These are phyloP conservation scores for Lapara coniferarum DNA, from an alignment of 2,888 invertebrate species.

Conservation along the genomic window DNA sequence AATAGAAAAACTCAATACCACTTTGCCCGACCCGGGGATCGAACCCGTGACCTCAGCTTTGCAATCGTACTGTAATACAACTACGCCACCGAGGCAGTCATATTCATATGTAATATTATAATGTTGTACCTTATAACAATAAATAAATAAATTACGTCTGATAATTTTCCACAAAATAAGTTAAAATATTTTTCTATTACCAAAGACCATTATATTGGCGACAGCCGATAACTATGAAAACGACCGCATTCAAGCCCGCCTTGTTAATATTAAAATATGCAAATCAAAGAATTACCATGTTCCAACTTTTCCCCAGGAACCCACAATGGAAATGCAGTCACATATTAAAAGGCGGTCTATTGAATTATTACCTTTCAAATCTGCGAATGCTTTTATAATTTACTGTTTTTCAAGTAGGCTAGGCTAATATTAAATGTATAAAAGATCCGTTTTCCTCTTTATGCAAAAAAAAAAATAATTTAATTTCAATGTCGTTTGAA, in stretches of 20 bases:
- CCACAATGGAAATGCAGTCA: conserved; percentile 55
- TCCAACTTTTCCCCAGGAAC: conserved; percentile 39
- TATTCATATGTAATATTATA: no score
- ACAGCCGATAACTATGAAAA: conserved; percentile 6
- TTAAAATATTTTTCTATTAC: background rate
- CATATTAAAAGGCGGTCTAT: conserved; percentile 36
- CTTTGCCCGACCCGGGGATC: no score
- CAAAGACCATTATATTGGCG: conserved; percentile 7
- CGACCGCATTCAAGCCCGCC: conserved; percentile 33
- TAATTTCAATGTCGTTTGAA: background rate
- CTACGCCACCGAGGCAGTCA: no score
- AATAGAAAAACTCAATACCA: no score
- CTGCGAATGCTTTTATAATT: background rate
- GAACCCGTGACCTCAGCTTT: no score
- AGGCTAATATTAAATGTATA: background rate
- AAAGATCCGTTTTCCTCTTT: background rate
- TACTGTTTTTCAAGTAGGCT: background rate
- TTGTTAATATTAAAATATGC: conserved; percentile 78
- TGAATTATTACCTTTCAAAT: conserved; percentile 10
- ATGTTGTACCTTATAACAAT: no score
- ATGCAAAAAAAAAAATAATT: background rate
- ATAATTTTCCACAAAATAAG: background rate
- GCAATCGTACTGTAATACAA: no score
- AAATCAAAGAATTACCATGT: conserved; percentile 70
- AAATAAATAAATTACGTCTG: no score